Evolutionary conservation across 2,797 vertebrate species (phyloP).

Genomic region (Poeciliopsis infans): DNA sequence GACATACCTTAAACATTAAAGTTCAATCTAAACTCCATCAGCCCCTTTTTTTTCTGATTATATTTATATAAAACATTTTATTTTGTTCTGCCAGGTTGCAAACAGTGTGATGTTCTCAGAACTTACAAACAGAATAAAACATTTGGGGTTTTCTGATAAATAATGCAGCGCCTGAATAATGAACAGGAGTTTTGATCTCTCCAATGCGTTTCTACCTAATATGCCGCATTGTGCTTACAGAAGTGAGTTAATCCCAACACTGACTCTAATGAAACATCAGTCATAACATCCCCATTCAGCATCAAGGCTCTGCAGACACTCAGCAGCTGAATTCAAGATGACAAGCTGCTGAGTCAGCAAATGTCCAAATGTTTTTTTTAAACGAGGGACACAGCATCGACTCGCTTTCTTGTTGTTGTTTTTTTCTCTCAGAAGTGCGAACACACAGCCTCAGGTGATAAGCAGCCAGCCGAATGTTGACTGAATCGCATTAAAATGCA

Average conservation of each 20-base stretch:
- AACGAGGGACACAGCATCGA: conserved; percentile 9
- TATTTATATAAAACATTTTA: background rate
- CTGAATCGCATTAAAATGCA: conserved; percentile 45
- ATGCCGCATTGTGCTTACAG: background rate
- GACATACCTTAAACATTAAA: too few relatives aligned
- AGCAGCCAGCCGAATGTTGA: conserved; percentile 39
- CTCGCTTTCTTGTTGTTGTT: conserved; percentile 20
- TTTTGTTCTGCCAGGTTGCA: background rate
- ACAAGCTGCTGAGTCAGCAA: conserved; percentile 41
- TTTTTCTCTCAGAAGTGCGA: conserved; percentile 35
- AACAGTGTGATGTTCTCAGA: background rate
- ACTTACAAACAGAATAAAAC: background rate
- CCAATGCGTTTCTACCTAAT: background rate
- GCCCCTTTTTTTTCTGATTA: background rate
- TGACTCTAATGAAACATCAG: background rate
- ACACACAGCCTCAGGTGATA: conserved; percentile 49
- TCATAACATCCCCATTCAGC: background rate
- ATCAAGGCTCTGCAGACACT: conserved; percentile 21
- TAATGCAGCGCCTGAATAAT: background rate
- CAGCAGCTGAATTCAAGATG: conserved; percentile 17
- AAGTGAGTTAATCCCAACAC: background rate
- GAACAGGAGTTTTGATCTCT: background rate
- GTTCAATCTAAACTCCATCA: background rate
- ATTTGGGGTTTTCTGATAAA: background rate
- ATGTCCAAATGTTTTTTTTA: conserved; percentile 33